Base-by-base conservation (phyloP, 2,888 invertebrate genomes). In the Thumatha senex region DNA sequence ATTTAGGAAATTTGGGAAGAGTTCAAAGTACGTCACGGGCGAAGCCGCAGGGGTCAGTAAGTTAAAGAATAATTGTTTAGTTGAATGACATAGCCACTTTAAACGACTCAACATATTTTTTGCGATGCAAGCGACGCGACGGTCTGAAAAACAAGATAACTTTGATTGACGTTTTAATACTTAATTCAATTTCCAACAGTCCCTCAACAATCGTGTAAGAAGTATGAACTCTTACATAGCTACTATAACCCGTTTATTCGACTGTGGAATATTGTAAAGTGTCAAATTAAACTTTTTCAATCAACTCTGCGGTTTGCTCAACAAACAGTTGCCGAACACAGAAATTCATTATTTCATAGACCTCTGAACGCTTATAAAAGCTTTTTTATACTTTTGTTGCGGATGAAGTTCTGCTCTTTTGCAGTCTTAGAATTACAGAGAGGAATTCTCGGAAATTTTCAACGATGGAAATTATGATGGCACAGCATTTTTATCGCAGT, bases 211-310 rank as follows among this genome's bases (percentile, higher is more conserved):
- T 59, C 58, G 64, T 65, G 57, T 60, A 56, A 10, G 54, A n/a
- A 18, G 12, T 40, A 57, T 58, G 67, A 66, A 41, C 43, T n/a
- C 10, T 9, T n/a, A 9, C 45, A n/a, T n/a, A n/a, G 47, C 40
- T 38, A 15, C 18, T 36, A 24, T 40, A 47, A 52, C 52, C 50
- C 57, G 42, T 49, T 55, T 46, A 59, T 42, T 47, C 51, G 43
- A 51, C 55, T 42, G 35, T 40, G 18, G 50, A 51, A 61, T 68
- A 67, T 66, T 63, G 63, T 63, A 68, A 73, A 75, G 72, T 79
- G 80, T 78, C 78, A 65, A 77, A 75, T 77, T 67, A 76, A 83
- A 84, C 79, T 84, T 83, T 83, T 82, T 82, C 82, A 82, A 83
- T 84, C 82, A 81, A 71, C 67, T 44, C 55, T 31, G 51, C 57